These are phyloP conservation scores for Meiosimyza decipiens DNA, from an alignment of 2,888 invertebrate genomes.

Conservation along the genomic window DNA sequence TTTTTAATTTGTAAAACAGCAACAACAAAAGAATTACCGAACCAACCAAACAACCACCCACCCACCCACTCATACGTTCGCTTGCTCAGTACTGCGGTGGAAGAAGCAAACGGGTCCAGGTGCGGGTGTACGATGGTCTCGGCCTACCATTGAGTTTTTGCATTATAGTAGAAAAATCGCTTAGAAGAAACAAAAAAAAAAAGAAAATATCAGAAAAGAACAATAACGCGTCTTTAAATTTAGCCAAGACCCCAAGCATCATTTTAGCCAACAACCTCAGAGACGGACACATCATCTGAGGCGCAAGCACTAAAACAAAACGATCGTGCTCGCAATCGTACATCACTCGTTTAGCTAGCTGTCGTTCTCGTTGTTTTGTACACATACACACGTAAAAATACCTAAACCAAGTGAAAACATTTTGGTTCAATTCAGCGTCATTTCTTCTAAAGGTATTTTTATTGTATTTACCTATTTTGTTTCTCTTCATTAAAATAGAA, in stretches of 20 bases:
- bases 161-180: background rate
- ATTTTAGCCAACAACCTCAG: constrained; percentile 25
- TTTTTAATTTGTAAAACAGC: constrained; percentile 3
- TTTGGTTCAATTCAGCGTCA: constrained; percentile 12
- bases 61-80: constrained; percentile 23
- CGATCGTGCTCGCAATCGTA: background rate
- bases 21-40: background rate
- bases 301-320: background rate
- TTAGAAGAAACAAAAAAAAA: too few species aligned
- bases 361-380: constrained; percentile 1
- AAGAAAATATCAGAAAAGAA: background rate
- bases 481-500: too few species aligned
- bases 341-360: background rate
- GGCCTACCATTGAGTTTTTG: constrained; percentile 19
- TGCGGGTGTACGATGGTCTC: too few species aligned
- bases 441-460: constrained; percentile 28
- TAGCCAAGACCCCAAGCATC: constrained; percentile 32
- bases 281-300: background rate
- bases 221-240: constrained; percentile 32
- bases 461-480: constrained; percentile 22
- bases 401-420: background rate
- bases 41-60: constrained; percentile 14
- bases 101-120: too few species aligned
- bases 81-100: background rate
- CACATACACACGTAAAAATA: background rate